Conservation (phyloP, 2,797 vertebrate species). For the Micromesistius poutassou region DNA sequence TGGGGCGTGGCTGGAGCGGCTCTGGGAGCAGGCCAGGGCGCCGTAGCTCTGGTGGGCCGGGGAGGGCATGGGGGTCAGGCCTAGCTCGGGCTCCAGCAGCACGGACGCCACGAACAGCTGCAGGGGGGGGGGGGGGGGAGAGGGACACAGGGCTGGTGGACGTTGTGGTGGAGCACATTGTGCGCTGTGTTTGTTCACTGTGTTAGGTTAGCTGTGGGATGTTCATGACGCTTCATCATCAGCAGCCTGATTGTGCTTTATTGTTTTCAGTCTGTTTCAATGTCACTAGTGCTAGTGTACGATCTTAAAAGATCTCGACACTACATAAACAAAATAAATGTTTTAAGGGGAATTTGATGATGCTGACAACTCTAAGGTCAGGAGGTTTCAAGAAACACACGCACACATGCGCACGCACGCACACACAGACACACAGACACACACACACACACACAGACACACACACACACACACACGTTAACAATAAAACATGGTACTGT, state of each 20-base stretch:
- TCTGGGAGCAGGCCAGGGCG: conserved; percentile 83
- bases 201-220: neutral
- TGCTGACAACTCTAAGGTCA: neutral
- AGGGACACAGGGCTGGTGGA: neutral
- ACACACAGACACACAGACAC: neutral
- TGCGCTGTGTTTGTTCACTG: neutral
- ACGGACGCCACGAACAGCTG: conserved; percentile 94
- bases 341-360: neutral
- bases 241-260: neutral
- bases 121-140: conserved; percentile 31
- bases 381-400: neutral
- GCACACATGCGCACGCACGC: neutral
- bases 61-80: conserved; percentile 88
- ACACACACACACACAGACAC: too few relatives aligned
- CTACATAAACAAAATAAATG: too few relatives aligned
- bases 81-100: conserved; percentile 89
- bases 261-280: too few relatives aligned
- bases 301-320: too few relatives aligned
- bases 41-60: conserved; percentile 92
- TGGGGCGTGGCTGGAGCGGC: conserved; percentile 69
- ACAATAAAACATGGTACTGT: conserved; percentile 30
- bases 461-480: neutral
- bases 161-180: neutral
- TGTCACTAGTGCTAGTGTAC: too few relatives aligned
- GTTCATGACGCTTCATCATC: neutral